Percentiles rank a stretch among this genome's conserved stretches.
These are phyloP conservation scores for Clamator glandarius DNA, from an alignment of 2,797 vertebrate genomes.

Conservation along the genomic window DNA sequence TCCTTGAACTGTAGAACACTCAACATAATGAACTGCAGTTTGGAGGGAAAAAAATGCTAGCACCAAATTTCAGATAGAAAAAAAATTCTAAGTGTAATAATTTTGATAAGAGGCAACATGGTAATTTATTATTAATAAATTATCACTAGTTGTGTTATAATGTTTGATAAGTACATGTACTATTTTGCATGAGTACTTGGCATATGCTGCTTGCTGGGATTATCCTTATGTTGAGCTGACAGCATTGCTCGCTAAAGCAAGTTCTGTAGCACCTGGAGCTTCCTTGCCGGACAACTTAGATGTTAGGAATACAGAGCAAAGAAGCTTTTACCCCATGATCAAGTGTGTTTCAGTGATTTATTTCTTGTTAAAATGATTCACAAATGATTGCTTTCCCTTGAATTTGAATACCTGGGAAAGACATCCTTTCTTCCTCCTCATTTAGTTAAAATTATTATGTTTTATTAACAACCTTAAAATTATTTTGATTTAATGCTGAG, in stretches of 20 bases:
- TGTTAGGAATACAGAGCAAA: not conserved
- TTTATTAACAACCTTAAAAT: not conserved
- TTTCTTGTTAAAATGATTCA: not conserved
- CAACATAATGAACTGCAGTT: not conserved
- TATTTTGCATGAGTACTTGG: not conserved
- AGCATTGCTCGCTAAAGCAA: not conserved
- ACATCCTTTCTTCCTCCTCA: not conserved
- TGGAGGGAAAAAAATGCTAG: fast-evolving
- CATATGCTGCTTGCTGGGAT: not conserved
- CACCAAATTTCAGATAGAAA: not conserved
- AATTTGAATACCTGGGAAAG: not conserved
- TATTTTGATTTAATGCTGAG: not conserved
- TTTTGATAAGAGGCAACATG: too few relatives aligned
- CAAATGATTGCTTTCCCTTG: not conserved
- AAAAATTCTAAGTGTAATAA: not conserved
- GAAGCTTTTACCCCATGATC: fast-evolving
- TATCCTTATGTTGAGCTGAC: not conserved
- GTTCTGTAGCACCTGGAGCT: not conserved
- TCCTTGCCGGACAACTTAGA: not conserved
- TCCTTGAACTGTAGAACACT: not conserved
- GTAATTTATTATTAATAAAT: too few relatives aligned
- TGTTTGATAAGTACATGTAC: not conserved
- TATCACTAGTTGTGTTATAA: too few relatives aligned
- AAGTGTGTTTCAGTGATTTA: not conserved
- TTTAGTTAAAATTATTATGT: not conserved